A percentile compares a stretch with the other conserved stretches of the same genome.
These are phyloP conservation scores for Cremastinae sp. DNA, from an alignment of 2,888 invertebrate species.

Conservation along the genomic window DNA sequence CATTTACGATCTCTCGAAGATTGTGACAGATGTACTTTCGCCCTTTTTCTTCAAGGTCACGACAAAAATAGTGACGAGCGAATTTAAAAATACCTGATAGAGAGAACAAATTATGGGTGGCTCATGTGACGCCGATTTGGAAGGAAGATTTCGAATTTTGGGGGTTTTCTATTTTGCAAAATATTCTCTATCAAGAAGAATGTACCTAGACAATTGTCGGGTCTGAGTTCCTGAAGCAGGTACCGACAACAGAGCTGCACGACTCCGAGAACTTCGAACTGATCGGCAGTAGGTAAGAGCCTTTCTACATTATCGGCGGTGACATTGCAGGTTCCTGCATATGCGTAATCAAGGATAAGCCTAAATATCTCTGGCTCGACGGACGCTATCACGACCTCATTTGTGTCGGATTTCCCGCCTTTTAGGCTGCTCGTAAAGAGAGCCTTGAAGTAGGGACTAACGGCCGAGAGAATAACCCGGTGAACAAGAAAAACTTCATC, in stretches of 20 bases:
- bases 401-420: conserved; percentile 80
- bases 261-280: conserved; percentile 87
- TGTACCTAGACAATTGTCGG: conserved; percentile 86
- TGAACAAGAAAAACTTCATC: conserved; percentile 85
- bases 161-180: no score
- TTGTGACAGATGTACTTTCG: conserved; percentile 83
- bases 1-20: conserved; percentile 84
- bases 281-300: conserved; percentile 86
- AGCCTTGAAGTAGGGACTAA: conserved; percentile 88
- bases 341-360: conserved; percentile 87
- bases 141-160: no score
- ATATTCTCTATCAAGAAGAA: no score
- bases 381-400: conserved; percentile 83
- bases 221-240: conserved; percentile 84
- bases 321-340: conserved; percentile 86
- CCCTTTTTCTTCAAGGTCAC: conserved; percentile 84
- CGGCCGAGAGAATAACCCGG: conserved; percentile 86
- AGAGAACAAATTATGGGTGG: no score
- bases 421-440: conserved; percentile 86
- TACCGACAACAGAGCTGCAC: conserved; percentile 87
- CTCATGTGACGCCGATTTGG: no score
- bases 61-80: conserved; percentile 86
- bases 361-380: conserved; percentile 84
- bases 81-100: conserved; percentile 84
- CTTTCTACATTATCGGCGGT: conserved; percentile 86